Evolutionary conservation across 2,113 vertebrate species (phyloP).

Genomic region (Psephotus haematonotus): DNA sequence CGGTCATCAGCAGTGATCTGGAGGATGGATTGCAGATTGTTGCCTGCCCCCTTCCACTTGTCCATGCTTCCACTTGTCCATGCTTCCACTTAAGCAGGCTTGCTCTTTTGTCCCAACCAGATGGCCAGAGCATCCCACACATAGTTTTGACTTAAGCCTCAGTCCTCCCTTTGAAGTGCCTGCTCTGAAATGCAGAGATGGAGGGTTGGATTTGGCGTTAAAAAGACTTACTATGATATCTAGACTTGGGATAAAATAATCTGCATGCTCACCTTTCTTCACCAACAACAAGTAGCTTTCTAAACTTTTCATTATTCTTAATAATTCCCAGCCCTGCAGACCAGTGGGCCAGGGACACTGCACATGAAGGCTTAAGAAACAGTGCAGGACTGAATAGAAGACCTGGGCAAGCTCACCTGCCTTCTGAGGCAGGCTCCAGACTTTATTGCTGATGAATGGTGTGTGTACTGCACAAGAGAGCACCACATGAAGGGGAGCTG

Average conservation of each 20-base stretch:
- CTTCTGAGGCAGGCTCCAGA: not conserved
- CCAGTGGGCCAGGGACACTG: not conserved
- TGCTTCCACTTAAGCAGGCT: not conserved
- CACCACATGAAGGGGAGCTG: not conserved
- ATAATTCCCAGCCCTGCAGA: not conserved
- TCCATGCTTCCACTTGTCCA: not conserved
- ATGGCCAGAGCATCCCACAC: not conserved
- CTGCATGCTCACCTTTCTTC: not conserved
- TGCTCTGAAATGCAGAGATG: not conserved
- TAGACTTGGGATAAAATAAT: not conserved
- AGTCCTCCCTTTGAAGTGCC: not conserved
- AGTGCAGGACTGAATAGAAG: not conserved
- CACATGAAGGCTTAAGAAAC: not conserved
- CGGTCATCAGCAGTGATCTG: not conserved
- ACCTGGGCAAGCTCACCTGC: not conserved
- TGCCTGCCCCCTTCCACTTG: not conserved
- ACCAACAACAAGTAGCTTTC: not conserved
- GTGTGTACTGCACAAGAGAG: not conserved
- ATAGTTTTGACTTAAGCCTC: not conserved
- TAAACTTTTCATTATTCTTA: not conserved
- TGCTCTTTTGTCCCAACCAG: not conserved
- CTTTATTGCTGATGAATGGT: not conserved
- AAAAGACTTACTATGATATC: not conserved
- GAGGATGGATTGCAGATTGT: not conserved
- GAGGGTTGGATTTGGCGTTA: not conserved